Evolutionary conservation across 2,888 invertebrate species (phyloP), one percentile per base, ranked within the genome.

Genomic region (Xylota segnis): DNA sequence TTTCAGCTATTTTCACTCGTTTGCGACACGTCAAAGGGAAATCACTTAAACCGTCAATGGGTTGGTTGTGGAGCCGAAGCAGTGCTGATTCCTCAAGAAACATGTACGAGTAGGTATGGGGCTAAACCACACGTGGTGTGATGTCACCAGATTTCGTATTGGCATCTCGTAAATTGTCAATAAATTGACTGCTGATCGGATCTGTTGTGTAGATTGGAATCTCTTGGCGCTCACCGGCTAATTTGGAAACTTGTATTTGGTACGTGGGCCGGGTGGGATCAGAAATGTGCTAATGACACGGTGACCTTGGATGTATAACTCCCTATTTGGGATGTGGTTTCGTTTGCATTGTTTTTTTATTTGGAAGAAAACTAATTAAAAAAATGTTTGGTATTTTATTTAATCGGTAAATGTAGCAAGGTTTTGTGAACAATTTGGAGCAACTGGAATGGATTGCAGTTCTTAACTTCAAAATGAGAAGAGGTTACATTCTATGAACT

Each of bases 181-280:
- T 66, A 75, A 66, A 43, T 70, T 45, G 56, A 23, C 4, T 58
- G 58, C 12, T 12, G 34, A 34, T 34, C 34, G 4, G 83, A 70
- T 59, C 27, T 23, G 56, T 10, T 43, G 50, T 32, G 6, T 32
- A 54, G 34, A 37, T 70, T 12, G 63, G 71, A 76, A 68, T 76
- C 58, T 79, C 12, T 76, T 66, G 76, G 45, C 59, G 70, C 47
- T 70, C 45, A 32, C n/a, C 32, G 71, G 18, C 86, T 27, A 68
- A 81, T 82, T 77, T 77, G 77, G 82, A 82, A 86, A 86, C 81
- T 86, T 82, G 86, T 34, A 37, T 81, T 66, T 47, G 27, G 37
- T 37, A 14, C 32, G 71, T 66, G 75, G 71, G 76, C 54, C 68
- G 63, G 74, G 10, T 27, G 71, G 27, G 45, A 23, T 70, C 65